These are phyloP conservation scores for Monopterus albus DNA, from an alignment of 2,113 vertebrate genomes.

Conservation along the genomic window DNA sequence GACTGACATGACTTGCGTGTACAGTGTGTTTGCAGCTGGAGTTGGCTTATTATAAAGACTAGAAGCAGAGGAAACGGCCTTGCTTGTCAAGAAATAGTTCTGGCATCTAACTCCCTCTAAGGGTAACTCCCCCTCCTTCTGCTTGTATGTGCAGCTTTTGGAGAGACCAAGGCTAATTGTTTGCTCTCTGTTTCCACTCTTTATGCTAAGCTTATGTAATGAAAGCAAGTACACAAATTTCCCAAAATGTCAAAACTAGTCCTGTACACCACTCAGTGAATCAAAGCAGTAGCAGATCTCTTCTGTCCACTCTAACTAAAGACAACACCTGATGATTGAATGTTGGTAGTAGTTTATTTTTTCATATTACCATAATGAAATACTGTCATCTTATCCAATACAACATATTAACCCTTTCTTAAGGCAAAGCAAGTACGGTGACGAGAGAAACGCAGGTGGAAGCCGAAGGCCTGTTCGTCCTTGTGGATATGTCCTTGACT, in stretches of 20 bases:
- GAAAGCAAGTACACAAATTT: neutral
- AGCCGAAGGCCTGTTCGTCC: slow-evolving; percentile 9
- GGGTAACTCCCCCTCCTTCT: too few species aligned
- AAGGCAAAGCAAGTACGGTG: slow-evolving; percentile 10
- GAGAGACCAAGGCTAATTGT: too few species aligned
- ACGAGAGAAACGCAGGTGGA: neutral
- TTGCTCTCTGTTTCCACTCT: neutral
- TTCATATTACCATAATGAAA: too few species aligned
- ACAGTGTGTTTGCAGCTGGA: too few species aligned
- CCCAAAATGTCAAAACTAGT: neutral
- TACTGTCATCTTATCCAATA: neutral
- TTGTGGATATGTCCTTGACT: neutral
- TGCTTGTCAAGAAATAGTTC: neutral
- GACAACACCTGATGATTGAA: too few species aligned
- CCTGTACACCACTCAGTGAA: neutral
- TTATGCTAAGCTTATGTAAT: neutral
- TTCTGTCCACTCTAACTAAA: too few species aligned
- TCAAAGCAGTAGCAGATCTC: neutral
- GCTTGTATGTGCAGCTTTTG: too few species aligned
- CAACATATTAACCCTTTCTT: neutral
- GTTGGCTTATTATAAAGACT: too few species aligned
- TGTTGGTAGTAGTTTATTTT: too few species aligned
- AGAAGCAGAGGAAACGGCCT: too few species aligned
- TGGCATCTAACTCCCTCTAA: too few species aligned
- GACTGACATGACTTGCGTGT: too few species aligned